phyloP scores from a whole-genome alignment of 2,113 vertebrate genomes.

The Pseudonaja textilis region DNA sequence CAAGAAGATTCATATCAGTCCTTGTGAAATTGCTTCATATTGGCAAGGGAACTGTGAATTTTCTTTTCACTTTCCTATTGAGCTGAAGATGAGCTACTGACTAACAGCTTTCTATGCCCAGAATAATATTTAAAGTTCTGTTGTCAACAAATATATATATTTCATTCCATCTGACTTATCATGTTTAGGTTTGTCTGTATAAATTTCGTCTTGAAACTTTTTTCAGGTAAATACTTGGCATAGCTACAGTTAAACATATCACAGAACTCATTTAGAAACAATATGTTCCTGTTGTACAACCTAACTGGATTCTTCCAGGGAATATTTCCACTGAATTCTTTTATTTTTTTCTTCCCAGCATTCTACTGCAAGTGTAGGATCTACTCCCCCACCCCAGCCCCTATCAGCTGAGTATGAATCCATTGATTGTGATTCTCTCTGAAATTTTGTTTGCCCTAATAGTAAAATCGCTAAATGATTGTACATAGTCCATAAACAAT shows the following conservation, averaged over 20 bases:
- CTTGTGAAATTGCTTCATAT: constrained; percentile 4
- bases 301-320: background rate
- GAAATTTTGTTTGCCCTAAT: background rate
- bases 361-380: background rate
- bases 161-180: background rate
- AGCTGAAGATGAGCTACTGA: background rate
- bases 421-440: background rate
- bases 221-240: background rate
- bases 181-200: background rate
- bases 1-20: constrained; percentile 5
- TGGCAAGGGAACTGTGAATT: constrained; percentile 14
- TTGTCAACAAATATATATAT: background rate
- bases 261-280: background rate
- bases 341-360: background rate
- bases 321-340: background rate
- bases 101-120: background rate
- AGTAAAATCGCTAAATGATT: background rate
- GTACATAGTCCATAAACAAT: background rate
- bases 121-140: constrained; percentile 19
- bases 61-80: constrained; percentile 18
- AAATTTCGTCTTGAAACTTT: background rate
- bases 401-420: background rate
- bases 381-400: background rate
- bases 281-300: background rate
- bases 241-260: background rate